Evolutionary conservation across 2,797 vertebrate species (phyloP).

Genomic region (Furcifer pardalis): DNA sequence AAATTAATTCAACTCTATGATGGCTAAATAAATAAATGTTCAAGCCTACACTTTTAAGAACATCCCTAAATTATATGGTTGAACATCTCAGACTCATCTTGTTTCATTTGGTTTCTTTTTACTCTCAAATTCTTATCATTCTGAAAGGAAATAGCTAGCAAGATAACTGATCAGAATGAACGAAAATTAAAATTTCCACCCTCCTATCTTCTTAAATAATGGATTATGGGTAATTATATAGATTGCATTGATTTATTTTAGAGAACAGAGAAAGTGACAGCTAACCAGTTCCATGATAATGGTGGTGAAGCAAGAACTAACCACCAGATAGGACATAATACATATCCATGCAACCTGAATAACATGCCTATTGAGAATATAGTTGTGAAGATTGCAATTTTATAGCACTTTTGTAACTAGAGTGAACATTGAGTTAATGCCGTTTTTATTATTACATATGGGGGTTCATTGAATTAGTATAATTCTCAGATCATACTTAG

Average conservation of each 20-base stretch:
- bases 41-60: too few relatives aligned
- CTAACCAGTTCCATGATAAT: background rate
- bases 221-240: background rate
- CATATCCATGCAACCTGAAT: background rate
- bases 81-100: too few relatives aligned
- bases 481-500: background rate
- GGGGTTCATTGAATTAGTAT: background rate
- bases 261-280: background rate
- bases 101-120: too few relatives aligned
- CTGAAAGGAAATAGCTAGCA: too few relatives aligned
- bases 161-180: too few relatives aligned
- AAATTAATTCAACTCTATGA: too few relatives aligned
- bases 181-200: too few relatives aligned
- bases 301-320: background rate
- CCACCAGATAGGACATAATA: background rate
- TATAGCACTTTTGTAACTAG: background rate
- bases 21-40: too few relatives aligned
- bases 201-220: too few relatives aligned
- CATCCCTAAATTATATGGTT: too few relatives aligned
- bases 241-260: background rate
- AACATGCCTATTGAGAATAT: background rate
- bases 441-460: background rate
- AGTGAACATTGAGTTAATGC: too few relatives aligned
- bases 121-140: too few relatives aligned
- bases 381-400: background rate